These are phyloP conservation scores for Acyrthosiphon pisum DNA, from an alignment of 1,140 invertebrate species.

Conservation along the genomic window DNA sequence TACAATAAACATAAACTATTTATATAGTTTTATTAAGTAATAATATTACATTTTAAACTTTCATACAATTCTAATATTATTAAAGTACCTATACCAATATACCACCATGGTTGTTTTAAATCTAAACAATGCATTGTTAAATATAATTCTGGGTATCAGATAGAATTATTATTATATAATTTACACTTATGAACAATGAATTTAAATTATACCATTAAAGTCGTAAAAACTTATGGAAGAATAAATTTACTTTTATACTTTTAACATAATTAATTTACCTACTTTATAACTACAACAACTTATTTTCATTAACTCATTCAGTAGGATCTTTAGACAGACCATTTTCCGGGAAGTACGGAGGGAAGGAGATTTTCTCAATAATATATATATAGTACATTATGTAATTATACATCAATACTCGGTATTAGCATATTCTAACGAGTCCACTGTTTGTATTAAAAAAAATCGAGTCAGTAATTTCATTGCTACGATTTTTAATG, in stretches of 20 bases:
- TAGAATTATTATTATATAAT: background rate
- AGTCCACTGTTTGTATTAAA: too few relatives aligned
- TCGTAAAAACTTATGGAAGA: background rate
- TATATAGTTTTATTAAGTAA: background rate
- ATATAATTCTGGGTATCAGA: background rate
- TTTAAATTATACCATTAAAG: background rate
- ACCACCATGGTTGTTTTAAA: too few relatives aligned
- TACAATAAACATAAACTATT: too few relatives aligned
- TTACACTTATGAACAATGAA: background rate
- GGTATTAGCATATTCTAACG: too few relatives aligned
- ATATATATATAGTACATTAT: too few relatives aligned
- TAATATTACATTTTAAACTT: background rate
- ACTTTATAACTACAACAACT: background rate
- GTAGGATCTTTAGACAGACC: background rate
- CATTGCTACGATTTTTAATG: too few relatives aligned
- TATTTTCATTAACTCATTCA: background rate
- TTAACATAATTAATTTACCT: background rate
- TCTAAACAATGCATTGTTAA: background rate
- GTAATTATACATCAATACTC: too few relatives aligned
- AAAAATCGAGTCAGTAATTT: too few relatives aligned
- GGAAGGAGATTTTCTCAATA: too few relatives aligned
- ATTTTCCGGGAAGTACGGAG: too few relatives aligned
- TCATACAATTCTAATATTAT: background rate
- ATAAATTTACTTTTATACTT: background rate
- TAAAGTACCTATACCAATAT: too few relatives aligned